Evolutionary conservation across 2,888 invertebrate genomes (phyloP), one percentile per base, ranked within the genome.

Genomic region (Barypeithes pellucidus): DNA sequence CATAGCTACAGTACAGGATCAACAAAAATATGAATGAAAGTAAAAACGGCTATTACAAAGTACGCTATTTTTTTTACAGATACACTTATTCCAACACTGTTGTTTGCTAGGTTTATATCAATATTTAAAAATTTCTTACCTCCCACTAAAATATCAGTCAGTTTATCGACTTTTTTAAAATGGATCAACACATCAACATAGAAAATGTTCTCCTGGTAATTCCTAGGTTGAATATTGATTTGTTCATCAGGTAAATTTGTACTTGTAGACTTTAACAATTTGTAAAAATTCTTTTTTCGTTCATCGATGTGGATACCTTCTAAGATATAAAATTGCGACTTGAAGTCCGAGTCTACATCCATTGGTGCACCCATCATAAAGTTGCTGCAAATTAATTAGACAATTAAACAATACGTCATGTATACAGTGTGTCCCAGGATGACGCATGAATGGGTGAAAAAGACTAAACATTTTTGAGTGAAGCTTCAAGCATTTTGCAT

Each of bases 151-250:
- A 81, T 57, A 45, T 77, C 74, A 11, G 76, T 39, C 3, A 81
- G 73, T 61, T 77, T 75, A 1, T 67, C 60, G 3, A 73, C 73
- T 45, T 72, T 75, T 52, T 75, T 78, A 54, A 78, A 80, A 57
- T 77, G 75, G 47, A 82, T 77, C 20, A 82, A 68, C 24, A 77
- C 54, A 59, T 80, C 79, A 12, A 81, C 59, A 67, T 78, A 76
- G 62, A 82, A 79, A 62, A 80, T 69, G 12, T 68, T 75, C 76
- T 82, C 79, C 36, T 79, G 75, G 54, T 79, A 79, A 63, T 71
- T 80, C 67, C 41, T 74, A 7, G 81, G 80, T 33, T 77, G 22
- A 5, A 81, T 67, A 4, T 68, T 68, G 22, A 67, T 50, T 20
- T 75, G 73, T 29, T 74, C 54, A n/a, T 67, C 70, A 61, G 66